Conservation (phyloP, 1,140 invertebrate genomes). For the Lasioglossum baleicum region DNA sequence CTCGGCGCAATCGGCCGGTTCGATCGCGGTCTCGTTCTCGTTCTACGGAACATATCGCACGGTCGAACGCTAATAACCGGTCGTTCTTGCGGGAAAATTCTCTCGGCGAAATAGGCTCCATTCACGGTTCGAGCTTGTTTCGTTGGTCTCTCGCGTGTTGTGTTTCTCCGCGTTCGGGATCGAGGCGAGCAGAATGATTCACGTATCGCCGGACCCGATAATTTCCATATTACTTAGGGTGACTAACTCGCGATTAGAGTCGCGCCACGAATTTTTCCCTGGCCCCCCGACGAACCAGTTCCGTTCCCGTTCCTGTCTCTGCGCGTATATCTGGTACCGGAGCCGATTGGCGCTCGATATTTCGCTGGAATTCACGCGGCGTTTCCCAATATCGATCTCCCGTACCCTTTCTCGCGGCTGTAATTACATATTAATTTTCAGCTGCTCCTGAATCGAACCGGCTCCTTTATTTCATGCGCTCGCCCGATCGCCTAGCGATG, state of each 20-base stretch:
- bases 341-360: slow-evolving; percentile 9
- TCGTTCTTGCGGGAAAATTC: slow-evolving; percentile 13
- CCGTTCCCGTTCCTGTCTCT: not conserved
- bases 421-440: slow-evolving; percentile 64
- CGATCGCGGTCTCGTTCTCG: not conserved
- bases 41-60: not conserved
- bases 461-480: not conserved
- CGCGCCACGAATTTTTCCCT: slow-evolving; percentile 47
- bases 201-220: slow-evolving; percentile 57
- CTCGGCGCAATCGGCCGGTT: not conserved
- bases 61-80: slow-evolving; percentile 10
- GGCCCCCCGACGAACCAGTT: slow-evolving; percentile 46
- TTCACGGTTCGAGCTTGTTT: slow-evolving; percentile 9
- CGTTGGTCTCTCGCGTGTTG: not conserved
- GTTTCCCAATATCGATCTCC: slow-evolving; percentile 62
- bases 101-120: not conserved
- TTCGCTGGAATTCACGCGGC: slow-evolving; percentile 40
- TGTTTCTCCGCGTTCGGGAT: not conserved
- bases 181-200: slow-evolving; percentile 59
- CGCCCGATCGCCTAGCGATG: not conserved
- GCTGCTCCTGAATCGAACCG: slow-evolving; percentile 2
- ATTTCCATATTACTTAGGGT: slow-evolving; percentile 69
- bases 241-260: slow-evolving; percentile 69
- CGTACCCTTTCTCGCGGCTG: slow-evolving; percentile 29
- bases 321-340: too few species aligned